Evolutionary conservation across 2,113 vertebrate genomes (phyloP).

Genomic region (Stictonetta naevosa): DNA sequence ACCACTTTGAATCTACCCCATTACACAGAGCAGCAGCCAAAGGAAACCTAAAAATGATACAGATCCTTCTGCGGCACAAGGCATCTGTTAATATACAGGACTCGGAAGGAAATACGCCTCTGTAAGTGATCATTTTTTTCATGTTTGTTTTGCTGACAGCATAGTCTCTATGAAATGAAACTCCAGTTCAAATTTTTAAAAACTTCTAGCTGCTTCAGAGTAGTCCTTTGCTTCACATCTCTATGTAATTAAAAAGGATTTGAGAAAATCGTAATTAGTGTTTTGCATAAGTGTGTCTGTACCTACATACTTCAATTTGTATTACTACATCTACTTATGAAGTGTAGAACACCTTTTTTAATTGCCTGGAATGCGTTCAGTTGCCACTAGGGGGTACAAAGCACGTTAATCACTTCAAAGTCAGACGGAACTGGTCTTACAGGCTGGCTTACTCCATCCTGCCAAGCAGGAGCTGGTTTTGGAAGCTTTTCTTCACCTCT

Average conservation of each 20-base stretch:
- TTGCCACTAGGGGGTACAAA: neutral
- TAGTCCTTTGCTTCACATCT: neutral
- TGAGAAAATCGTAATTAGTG: neutral
- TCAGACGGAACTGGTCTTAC: neutral
- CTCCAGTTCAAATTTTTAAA: neutral
- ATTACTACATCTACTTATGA: neutral
- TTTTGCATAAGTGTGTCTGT: neutral
- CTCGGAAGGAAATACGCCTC: conserved; percentile 93
- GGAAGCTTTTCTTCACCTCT: neutral
- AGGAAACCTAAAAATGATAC: conserved; percentile 91
- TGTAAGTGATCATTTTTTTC: conserved; percentile 81
- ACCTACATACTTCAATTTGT: neutral
- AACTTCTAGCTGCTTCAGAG: neutral
- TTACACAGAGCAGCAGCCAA: conserved; percentile 94
- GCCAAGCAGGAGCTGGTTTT: neutral
- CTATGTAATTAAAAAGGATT: neutral
- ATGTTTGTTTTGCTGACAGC: neutral
- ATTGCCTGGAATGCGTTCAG: rapidly evolving
- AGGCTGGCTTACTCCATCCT: neutral
- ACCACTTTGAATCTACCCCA: conserved; percentile 90
- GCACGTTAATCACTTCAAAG: neutral
- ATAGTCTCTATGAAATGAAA: neutral
- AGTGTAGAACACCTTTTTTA: neutral
- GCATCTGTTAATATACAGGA: conserved; percentile 95
- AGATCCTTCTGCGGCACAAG: conserved; percentile 91